Base-by-base conservation (phyloP, 2,888 invertebrate species). In the Meta bourneti region DNA sequence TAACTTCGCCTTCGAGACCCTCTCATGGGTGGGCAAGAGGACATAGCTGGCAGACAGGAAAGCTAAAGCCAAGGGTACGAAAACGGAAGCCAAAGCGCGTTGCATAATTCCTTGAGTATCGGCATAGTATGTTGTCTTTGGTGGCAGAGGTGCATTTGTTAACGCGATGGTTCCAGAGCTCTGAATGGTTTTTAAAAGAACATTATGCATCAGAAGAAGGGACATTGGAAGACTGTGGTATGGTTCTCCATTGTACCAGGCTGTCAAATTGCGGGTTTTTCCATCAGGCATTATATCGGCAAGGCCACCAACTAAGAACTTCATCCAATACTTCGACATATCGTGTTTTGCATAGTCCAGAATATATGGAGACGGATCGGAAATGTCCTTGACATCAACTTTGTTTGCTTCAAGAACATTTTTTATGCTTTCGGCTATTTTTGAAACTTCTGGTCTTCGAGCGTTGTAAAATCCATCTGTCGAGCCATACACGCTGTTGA, bases 61-160 rank as follows among this genome's bases (percentile, higher is more conserved):
- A 1, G 94, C 93, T 16, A 94, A 92, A 0, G 94, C 94, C 34
- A 94, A 93, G 0, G 94, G 94, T 48, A 94, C 79, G 51, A 94
- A 93, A 11, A 93, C 91, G 5, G 11, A 61, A 5, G 84, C 69
- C 20, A 91, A 19, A 48, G 80, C 48, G 19, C 83, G 34, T n/a
- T 78, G 70, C 19, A 20, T 19, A 8, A 34, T 19, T 92, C 61
- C 16, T n/a, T 20, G 6, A 1, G 34, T 11, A 19, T 86, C 77
- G 20, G 49, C 34, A 11, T 61, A 34, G 9, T 61, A 94, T 4
- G 91, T 93, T 0, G 94, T 94, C 82, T 94, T 16, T 95, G 1
- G 0, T 0, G 97, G 97, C 70, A 97, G 94, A 0, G 98, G 98
- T 93, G 96, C 95, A 94, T 97, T 98, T 72, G 95, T 94, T 0